phyloP scores from a whole-genome alignment of 2,113 vertebrate species.

The Laticauda laticaudata region DNA sequence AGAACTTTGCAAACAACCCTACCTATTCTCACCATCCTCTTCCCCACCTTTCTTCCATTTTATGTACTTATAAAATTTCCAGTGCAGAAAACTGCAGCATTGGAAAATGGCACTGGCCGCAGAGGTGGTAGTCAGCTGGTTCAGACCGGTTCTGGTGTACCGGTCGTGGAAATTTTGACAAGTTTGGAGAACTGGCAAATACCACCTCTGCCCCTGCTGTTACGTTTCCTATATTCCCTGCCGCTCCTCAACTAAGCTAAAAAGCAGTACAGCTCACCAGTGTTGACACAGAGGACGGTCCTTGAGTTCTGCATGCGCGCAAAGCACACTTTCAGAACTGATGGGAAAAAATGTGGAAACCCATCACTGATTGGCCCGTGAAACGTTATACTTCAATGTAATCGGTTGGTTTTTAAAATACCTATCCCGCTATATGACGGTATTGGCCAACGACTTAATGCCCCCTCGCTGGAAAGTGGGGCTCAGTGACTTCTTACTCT shows the following conservation, averaged over 20 bases:
- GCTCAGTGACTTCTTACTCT: constrained; percentile 41
- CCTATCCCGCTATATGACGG: not conserved
- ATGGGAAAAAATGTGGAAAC: too few relatives aligned
- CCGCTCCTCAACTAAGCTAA: too few relatives aligned
- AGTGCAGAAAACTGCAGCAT: not conserved
- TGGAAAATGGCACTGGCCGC: not conserved
- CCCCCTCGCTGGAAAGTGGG: not conserved
- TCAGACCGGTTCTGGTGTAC: too few relatives aligned
- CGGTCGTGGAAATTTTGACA: too few relatives aligned
- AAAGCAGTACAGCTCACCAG: too few relatives aligned
- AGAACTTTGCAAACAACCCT: not conserved
- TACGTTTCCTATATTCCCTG: too few relatives aligned
- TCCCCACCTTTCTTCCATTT: not conserved
- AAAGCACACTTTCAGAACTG: too few relatives aligned
- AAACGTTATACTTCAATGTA: not conserved
- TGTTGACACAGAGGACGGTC: too few relatives aligned
- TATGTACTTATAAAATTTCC: not conserved
- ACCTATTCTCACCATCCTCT: not conserved
- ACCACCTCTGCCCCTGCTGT: too few relatives aligned
- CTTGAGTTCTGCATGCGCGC: too few relatives aligned
- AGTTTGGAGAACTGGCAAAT: too few relatives aligned
- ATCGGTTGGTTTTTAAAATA: not conserved
- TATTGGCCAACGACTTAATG: not conserved
- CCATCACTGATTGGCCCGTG: not conserved
- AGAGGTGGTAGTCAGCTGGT: too few relatives aligned